Evolutionary conservation across 2,113 vertebrate species (phyloP).

Genomic region (Pelodiscus sinensis): DNA sequence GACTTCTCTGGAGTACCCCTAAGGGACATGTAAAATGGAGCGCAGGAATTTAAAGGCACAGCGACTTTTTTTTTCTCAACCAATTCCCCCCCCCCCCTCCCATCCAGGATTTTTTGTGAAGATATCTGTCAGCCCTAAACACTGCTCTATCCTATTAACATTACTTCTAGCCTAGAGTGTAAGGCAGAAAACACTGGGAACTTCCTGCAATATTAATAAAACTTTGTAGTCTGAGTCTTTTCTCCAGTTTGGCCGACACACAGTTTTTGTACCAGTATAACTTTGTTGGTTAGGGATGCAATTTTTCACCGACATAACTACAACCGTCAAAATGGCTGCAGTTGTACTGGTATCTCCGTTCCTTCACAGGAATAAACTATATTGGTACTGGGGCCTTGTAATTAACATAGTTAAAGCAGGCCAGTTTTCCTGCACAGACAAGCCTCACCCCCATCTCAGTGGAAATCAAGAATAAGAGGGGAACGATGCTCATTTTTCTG

Average conservation of each 20-base stretch:
- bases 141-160: too few species aligned
- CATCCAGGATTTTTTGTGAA: too few species aligned
- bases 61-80: too few species aligned
- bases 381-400: neutral
- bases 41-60: too few species aligned
- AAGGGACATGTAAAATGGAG: too few species aligned
- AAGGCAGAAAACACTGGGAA: neutral
- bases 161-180: too few species aligned
- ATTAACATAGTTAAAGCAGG: neutral
- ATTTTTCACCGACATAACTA: neutral
- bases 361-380: neutral
- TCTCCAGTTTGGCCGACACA: neutral
- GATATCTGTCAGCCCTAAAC: too few species aligned
- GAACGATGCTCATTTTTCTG: neutral
- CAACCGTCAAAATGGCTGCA: neutral
- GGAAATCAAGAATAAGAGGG: neutral
- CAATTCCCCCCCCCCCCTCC: too few species aligned
- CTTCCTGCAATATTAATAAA: neutral
- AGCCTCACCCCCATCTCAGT: neutral
- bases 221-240: neutral
- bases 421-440: neutral
- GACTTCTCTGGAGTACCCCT: too few species aligned
- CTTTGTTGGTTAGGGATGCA: neutral
- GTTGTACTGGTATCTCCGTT: neutral
- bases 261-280: too few species aligned